phyloP scores from a whole-genome alignment of 2,113 vertebrate species.

The Tupaia tana region DNA sequence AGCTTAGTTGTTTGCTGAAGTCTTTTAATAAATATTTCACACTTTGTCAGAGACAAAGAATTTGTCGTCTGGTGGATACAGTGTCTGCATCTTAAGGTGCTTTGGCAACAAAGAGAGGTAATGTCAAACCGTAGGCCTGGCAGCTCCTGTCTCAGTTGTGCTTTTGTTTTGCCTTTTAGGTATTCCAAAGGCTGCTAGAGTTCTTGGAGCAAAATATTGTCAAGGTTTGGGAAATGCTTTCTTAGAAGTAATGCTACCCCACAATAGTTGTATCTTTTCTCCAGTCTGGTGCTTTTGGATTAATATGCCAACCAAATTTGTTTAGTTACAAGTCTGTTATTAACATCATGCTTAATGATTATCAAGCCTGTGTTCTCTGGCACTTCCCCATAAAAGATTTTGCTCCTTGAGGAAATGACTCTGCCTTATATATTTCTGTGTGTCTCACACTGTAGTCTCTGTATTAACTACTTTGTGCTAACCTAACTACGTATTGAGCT shows the following conservation, averaged over 20 bases:
- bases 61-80: conserved; percentile 26
- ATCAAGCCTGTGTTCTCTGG: conserved; percentile 23
- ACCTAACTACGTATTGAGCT: conserved; percentile 9
- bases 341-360: not conserved
- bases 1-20: conserved; percentile 39
- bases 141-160: conserved; percentile 26
- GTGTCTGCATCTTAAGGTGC: conserved; percentile 40
- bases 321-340: conserved; percentile 49
- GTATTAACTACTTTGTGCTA: conserved; percentile 43
- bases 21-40: conserved; percentile 68
- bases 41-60: conserved; percentile 58
- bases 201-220: conserved; percentile 52
- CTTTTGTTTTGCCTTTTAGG: conserved; percentile 67
- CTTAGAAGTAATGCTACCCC: conserved; percentile 42
- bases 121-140: not conserved
- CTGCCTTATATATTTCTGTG: not conserved
- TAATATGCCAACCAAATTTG: conserved; percentile 46
- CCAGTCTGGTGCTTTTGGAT: conserved; percentile 51
- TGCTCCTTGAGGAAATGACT: conserved; percentile 48
- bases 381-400: conserved; percentile 45
- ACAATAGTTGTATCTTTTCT: conserved; percentile 16
- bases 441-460: not conserved
- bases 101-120: not conserved
- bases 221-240: conserved; percentile 58
- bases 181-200: conserved; percentile 57